Percentiles rank a stretch among this genome's conserved stretches.
phyloP scores from a whole-genome alignment of 2,113 vertebrate species.

The Callionymus lyra region DNA sequence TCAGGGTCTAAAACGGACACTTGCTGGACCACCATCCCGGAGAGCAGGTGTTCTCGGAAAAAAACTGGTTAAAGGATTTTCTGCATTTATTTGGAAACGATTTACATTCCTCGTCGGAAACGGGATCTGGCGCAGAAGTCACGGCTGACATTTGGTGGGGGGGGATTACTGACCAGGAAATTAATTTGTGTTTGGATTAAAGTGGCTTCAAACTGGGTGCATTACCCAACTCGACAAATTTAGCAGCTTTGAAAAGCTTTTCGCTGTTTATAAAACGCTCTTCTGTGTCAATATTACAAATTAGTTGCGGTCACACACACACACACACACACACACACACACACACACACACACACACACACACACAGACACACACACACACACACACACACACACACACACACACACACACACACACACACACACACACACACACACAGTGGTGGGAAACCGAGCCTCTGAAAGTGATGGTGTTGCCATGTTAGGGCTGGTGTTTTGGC shows the following conservation, averaged over 20 bases:
- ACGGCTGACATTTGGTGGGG: no score
- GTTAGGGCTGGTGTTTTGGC: constrained; percentile 34
- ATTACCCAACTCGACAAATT: no score
- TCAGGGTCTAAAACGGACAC: constrained; percentile 32
- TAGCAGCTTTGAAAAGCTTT: neutral
- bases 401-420: constrained; percentile 39
- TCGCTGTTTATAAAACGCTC: constrained; percentile 1
- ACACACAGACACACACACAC: constrained; percentile 31
- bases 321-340: constrained; percentile 28
- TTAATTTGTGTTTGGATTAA: no score
- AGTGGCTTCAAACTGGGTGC: no score
- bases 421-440: constrained; percentile 41
- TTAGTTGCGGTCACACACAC: constrained; percentile 25
- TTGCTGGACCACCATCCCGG: constrained; percentile 23
- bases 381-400: constrained; percentile 47
- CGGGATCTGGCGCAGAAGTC: neutral
- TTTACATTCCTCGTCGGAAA: constrained; percentile 8
- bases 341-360: constrained; percentile 50
- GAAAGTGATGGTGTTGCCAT: constrained; percentile 18
- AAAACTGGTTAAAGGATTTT: constrained; percentile 21
- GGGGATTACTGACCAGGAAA: no score
- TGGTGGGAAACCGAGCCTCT: constrained; percentile 25
- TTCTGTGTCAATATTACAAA: constrained; percentile 2
- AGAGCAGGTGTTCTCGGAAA: constrained; percentile 15
- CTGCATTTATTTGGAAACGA: constrained; percentile 7